These are phyloP conservation scores for Amniataba percoides DNA, from an alignment of 2,797 vertebrate genomes.

Conservation along the genomic window DNA sequence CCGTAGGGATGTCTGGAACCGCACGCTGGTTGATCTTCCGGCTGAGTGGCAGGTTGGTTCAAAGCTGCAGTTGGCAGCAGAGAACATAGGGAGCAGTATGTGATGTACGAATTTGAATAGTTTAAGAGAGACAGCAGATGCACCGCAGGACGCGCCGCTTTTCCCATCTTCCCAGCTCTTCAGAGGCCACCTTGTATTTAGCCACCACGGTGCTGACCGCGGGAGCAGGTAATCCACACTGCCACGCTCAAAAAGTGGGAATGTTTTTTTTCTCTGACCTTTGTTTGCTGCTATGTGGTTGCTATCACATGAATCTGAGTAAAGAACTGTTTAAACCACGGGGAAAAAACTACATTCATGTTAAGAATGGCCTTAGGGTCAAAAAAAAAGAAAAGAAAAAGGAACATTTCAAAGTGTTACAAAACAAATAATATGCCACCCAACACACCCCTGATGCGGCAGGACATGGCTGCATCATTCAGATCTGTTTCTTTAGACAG, in stretches of 20 bases:
- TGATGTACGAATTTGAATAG: constrained; percentile 76
- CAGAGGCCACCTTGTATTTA: constrained; percentile 64
- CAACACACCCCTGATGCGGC: neutral
- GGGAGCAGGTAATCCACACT: constrained; percentile 52
- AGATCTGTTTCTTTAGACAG: neutral
- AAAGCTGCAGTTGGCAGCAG: constrained; percentile 66
- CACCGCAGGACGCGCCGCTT: constrained; percentile 56
- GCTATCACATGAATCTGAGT: constrained; percentile 36
- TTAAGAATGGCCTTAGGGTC: constrained; percentile 32
- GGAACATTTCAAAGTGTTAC: neutral
- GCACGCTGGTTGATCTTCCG: constrained; percentile 70
- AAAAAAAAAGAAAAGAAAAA: neutral
- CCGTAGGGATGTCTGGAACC: constrained; percentile 63
- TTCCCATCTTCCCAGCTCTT: constrained; percentile 56
- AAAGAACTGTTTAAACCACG: constrained; percentile 32
- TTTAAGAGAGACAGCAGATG: constrained; percentile 70
- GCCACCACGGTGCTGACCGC: constrained; percentile 49
- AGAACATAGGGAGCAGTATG: constrained; percentile 65
- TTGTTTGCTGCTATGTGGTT: constrained; percentile 47
- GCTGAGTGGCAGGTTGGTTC: constrained; percentile 79
- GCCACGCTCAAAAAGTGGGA: constrained; percentile 38
- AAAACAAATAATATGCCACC: neutral
- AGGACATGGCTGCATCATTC: neutral
- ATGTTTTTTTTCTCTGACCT: constrained; percentile 61
- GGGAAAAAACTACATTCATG: constrained; percentile 27